Evolutionary conservation across 1,140 invertebrate genomes (phyloP).

Genomic region (Leptonema lineaticorne): DNA sequence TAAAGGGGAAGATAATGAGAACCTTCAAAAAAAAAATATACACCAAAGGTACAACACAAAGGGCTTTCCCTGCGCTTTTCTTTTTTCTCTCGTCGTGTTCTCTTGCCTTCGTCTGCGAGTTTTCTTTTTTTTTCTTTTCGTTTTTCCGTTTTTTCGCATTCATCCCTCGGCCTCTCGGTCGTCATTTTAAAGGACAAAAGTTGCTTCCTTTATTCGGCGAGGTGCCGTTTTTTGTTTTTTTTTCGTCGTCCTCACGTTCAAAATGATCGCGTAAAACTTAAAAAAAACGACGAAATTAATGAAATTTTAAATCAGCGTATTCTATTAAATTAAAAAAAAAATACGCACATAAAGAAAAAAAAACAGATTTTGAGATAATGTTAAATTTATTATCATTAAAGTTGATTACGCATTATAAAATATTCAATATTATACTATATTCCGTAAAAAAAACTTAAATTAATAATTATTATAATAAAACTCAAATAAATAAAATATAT

Average conservation of each 20-base stretch:
- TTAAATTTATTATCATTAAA: too few relatives aligned
- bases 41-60: constrained; percentile 13
- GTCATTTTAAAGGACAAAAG: background rate
- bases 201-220: background rate
- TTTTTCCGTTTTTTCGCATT: background rate
- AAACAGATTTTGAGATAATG: too few relatives aligned
- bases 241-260: too few relatives aligned
- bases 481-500: too few relatives aligned
- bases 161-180: too few relatives aligned
- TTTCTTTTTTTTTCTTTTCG: background rate
- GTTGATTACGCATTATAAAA: too few relatives aligned
- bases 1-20: constrained; percentile 15
- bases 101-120: background rate
- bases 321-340: background rate
- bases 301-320: constrained; percentile 9
- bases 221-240: too few relatives aligned
- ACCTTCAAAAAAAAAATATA: constrained; percentile 5
- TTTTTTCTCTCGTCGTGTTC: too few relatives aligned
- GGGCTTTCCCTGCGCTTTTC: background rate
- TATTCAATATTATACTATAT: too few relatives aligned
- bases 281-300: constrained; percentile 1
- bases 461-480: too few relatives aligned
- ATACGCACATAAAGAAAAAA: too few relatives aligned
- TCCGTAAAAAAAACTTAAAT: too few relatives aligned
- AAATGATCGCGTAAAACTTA: constrained; percentile 12